Evolutionary conservation across 2,888 invertebrate genomes (phyloP).

Genomic region (Antheraea yamamai): DNA sequence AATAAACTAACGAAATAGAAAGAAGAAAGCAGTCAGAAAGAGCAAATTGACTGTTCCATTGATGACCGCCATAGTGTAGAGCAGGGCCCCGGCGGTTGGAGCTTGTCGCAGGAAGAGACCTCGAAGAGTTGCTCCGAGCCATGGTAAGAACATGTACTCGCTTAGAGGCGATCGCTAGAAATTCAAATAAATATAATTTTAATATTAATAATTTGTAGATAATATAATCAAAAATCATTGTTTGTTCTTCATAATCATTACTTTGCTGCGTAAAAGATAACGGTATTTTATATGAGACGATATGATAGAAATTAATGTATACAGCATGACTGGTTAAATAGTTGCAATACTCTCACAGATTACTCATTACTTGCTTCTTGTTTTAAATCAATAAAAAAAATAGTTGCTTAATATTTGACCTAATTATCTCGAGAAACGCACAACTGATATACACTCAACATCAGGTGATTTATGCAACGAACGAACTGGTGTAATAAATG

Average conservation of each 20-base stretch:
- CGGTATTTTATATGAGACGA: too few species aligned
- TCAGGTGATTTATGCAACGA: too few species aligned
- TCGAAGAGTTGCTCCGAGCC: constrained; percentile 66
- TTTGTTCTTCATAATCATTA: not conserved
- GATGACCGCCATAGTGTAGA: constrained; percentile 66
- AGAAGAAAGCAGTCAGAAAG: constrained; percentile 60
- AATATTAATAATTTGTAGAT: not conserved
- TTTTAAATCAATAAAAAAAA: too few species aligned
- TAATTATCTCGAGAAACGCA: too few species aligned
- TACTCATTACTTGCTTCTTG: too few species aligned
- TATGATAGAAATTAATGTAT: too few species aligned
- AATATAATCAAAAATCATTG: not conserved
- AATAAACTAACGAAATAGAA: constrained; percentile 62
- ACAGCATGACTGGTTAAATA: too few species aligned
- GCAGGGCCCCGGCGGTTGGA: constrained; percentile 63
- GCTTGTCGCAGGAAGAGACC: constrained; percentile 64
- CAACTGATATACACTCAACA: too few species aligned
- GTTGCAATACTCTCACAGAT: too few species aligned
- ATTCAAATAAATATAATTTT: not conserved
- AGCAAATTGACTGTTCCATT: constrained; percentile 59
- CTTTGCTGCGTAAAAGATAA: too few species aligned
- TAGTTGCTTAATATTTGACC: too few species aligned
- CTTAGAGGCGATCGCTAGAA: constrained; percentile 64
- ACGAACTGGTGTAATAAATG: too few species aligned
- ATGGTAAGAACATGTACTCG: constrained; percentile 69